Evolutionary conservation across 2,113 vertebrate genomes (phyloP), one percentile per base, ranked within the genome.

Genomic region (Mesembrinibis cayennensis): DNA sequence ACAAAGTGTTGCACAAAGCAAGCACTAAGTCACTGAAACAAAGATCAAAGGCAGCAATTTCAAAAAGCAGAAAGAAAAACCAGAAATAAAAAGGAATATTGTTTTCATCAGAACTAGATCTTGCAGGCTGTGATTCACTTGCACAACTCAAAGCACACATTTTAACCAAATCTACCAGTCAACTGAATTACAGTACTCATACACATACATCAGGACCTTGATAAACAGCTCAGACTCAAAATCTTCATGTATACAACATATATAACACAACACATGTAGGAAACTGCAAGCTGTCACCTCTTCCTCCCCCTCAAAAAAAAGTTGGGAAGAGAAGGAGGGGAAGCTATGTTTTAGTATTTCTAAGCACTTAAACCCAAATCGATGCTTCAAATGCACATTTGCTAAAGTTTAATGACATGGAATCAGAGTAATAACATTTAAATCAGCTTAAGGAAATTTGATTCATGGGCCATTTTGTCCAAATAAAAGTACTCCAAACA

Each of bases 371-470:
- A 89, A 95, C 18, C 58, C 55, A 95, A 87, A 38, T 40, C 80
- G 74, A 40, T 85, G 79, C 55, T 36, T 47, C 52, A 38, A 85
- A 47, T 85, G 77, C 80, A 93, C 61, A 93, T 87, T 65, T 87
- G 65, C 79, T 96, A 52, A 56, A 92, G 71, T 91, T 97, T 96
- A 96, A 94, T 93, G 53, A 61, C 52, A 81, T 65, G 61, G 47
- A 77, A 84, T 89, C 66, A 73, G 53, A 89, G 74, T 56, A 89
- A 45, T 59, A 66, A 45, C 22, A 65, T 72, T 61, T 79, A 78
- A 63, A 79, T 55, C 36, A 53, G 19, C 34, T 83, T 82, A 78
- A 77, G 42, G 30, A 91, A 85, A 40, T 42, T 82, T 94, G 38
- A 91, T 22, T 62, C 36, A 79, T 91, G 72, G 42, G 36, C 40